A percentile compares a stretch with the other conserved stretches of the same genome.
phyloP scores from a whole-genome alignment of 2,888 invertebrate genomes.

The Carabus problematicus region DNA sequence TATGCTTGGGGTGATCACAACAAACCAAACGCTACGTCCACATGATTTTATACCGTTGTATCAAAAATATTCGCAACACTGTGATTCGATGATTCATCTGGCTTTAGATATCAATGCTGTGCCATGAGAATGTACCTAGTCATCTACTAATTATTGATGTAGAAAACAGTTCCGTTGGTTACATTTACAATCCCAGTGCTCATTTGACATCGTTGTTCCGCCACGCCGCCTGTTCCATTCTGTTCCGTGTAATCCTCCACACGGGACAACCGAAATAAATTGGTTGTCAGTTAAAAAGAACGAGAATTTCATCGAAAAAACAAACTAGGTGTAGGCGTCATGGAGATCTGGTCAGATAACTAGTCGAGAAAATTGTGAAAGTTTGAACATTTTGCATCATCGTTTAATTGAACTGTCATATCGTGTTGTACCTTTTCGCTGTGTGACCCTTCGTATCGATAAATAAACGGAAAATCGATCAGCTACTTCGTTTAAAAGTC shows the following conservation, averaged over 20 bases:
- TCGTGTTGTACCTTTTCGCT: slow-evolving; percentile 12
- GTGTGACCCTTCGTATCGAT: too few relatives aligned
- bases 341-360: slow-evolving; percentile 33
- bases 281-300: slow-evolving; percentile 38
- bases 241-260: slow-evolving; percentile 36
- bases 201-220: slow-evolving; percentile 27
- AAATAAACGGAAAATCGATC: too few relatives aligned
- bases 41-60: background rate
- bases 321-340: slow-evolving; percentile 37
- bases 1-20: slow-evolving; percentile 1
- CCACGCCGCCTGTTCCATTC: too few relatives aligned
- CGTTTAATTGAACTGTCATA: slow-evolving; percentile 37
- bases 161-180: slow-evolving; percentile 11
- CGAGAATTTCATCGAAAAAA: slow-evolving; percentile 40
- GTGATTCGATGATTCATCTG: slow-evolving; percentile 14
- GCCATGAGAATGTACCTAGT: too few relatives aligned
- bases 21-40: background rate
- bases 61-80: background rate
- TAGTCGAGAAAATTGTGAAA: slow-evolving; percentile 10
- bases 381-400: slow-evolving; percentile 28
- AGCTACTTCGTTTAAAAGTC: too few relatives aligned
- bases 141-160: too few relatives aligned
- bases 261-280: slow-evolving; percentile 38
- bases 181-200: slow-evolving; percentile 11
- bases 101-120: too few relatives aligned